Evolutionary conservation across 1,140 invertebrate genomes (phyloP).

Genomic region (Cydia strobilella): DNA sequence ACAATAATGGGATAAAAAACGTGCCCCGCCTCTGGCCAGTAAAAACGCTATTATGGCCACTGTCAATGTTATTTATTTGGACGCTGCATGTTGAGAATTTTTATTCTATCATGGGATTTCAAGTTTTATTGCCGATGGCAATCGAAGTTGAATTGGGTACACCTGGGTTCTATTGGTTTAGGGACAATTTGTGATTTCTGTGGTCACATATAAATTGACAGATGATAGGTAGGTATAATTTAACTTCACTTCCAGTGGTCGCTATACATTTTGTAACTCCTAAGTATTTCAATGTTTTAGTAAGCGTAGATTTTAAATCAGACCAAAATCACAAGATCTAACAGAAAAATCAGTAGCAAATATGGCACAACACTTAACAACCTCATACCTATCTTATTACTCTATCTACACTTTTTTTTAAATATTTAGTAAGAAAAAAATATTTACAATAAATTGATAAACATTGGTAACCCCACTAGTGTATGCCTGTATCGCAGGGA

Average conservation of each 20-base stretch:
- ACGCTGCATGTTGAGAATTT: conserved; percentile 71
- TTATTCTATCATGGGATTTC: conserved; percentile 75
- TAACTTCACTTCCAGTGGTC: neutral
- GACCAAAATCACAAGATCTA: too few relatives aligned
- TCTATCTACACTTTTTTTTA: too few relatives aligned
- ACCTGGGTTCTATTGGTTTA: conserved; percentile 39
- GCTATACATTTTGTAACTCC: neutral
- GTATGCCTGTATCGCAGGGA: too few relatives aligned
- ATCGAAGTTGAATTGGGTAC: conserved; percentile 43
- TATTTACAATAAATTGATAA: too few relatives aligned
- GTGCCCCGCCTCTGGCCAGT: conserved; percentile 62
- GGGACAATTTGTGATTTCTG: conserved; percentile 12
- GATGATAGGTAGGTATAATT: neutral
- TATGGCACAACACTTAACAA: too few relatives aligned
- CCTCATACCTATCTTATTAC: too few relatives aligned
- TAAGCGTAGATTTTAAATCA: too few relatives aligned
- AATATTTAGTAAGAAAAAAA: too few relatives aligned
- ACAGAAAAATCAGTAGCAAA: too few relatives aligned
- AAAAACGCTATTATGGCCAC: conserved; percentile 72
- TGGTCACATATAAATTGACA: neutral
- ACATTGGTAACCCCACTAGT: too few relatives aligned
- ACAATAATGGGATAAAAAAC: conserved; percentile 76
- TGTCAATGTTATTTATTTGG: conserved; percentile 80
- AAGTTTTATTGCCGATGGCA: conserved; percentile 67
- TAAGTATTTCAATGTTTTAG: too few relatives aligned